A percentile compares a stretch with the other conserved stretches of the same genome.
phyloP scores from a whole-genome alignment of 2,888 invertebrate species.

The Nemotelus nigrinus region DNA sequence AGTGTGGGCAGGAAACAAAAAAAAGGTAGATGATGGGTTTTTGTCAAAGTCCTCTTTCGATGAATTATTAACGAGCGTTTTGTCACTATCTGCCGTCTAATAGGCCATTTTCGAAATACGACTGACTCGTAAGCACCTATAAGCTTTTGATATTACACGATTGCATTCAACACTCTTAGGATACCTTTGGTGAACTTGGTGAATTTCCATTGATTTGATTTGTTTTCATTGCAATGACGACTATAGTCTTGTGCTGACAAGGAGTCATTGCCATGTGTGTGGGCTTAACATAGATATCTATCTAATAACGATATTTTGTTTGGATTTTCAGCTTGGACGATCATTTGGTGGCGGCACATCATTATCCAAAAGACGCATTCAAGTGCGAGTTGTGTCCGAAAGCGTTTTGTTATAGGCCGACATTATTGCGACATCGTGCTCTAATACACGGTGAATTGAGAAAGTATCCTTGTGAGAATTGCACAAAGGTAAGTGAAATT shows the following conservation, averaged over 20 bases:
- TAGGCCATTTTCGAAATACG: background rate
- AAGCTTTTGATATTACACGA: too few relatives aligned
- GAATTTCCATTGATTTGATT: slow-evolving; percentile 14
- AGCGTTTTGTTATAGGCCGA: slow-evolving; percentile 82
- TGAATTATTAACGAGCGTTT: slow-evolving; percentile 21
- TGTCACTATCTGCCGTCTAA: slow-evolving; percentile 9
- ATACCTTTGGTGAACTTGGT: background rate
- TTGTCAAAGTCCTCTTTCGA: slow-evolving; percentile 4
- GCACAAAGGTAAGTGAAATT: slow-evolving; percentile 75
- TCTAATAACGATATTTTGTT: slow-evolving; percentile 29
- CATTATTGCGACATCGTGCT: slow-evolving; percentile 84
- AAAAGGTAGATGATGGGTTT: background rate
- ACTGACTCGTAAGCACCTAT: background rate
- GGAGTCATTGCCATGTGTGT: too few relatives aligned
- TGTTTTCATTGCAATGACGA: background rate
- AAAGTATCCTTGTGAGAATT: slow-evolving; percentile 93
- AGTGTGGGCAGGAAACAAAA: too few relatives aligned
- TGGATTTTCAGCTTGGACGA: slow-evolving; percentile 79
- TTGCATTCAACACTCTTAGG: background rate
- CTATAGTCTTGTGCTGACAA: too few relatives aligned
- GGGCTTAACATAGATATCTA: background rate
- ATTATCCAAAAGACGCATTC: slow-evolving; percentile 80
- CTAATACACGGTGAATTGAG: slow-evolving; percentile 82
- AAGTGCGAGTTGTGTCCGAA: slow-evolving; percentile 86
- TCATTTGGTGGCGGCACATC: slow-evolving; percentile 81